Base-by-base conservation (phyloP, 2,797 vertebrate species). In the Eulemur mongoz region DNA sequence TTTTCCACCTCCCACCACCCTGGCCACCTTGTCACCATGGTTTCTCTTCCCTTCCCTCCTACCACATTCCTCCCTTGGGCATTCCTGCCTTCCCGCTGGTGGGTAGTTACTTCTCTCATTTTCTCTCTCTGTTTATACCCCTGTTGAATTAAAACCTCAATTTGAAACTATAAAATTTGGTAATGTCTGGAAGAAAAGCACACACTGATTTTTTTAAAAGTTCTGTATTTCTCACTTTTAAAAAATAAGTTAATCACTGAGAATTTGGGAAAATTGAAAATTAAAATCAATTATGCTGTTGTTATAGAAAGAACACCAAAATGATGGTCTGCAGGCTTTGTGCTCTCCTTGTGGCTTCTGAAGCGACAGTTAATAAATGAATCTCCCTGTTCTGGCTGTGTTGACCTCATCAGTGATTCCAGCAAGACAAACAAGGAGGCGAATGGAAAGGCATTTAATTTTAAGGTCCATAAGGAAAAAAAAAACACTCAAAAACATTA, bases 401-500 rank as follows among this genome's bases (percentile, higher is more conserved):
- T 85, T 96, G 97, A 97, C 97, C 97, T 97, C 87, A 50, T 59
- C 22, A 43, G 94, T 98, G 97, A 97, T 95, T 96, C 96, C 48
- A 35, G 90, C 35, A 96, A 94, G 93, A 96, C 76, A 90, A 97
- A 97, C 87, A 97, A 97, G 73, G 96, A 98, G 93, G 94, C 94
- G 96, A 97, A 97, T 70, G 94, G 97, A 97, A 97, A 98, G 93
- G 96, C 97, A 97, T 98, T 98, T 98, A 98, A 98, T 98, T 98
- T 97, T 96, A 96, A 98, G 97, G 98, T 98, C 97, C 98, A 97
- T 93, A 96, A 97, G 97, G 97, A 98, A 73, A 98, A 96, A 98
- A 96, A 97, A 95, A 97, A 91, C 65, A 93, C n/a, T 72, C n/a
- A 35, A 30, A 76, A 97, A 96, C 97, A 97, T 96, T 96, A 97